These are phyloP conservation scores for Synergus japonicus DNA, from an alignment of 2,888 invertebrate species.

Conservation along the genomic window DNA sequence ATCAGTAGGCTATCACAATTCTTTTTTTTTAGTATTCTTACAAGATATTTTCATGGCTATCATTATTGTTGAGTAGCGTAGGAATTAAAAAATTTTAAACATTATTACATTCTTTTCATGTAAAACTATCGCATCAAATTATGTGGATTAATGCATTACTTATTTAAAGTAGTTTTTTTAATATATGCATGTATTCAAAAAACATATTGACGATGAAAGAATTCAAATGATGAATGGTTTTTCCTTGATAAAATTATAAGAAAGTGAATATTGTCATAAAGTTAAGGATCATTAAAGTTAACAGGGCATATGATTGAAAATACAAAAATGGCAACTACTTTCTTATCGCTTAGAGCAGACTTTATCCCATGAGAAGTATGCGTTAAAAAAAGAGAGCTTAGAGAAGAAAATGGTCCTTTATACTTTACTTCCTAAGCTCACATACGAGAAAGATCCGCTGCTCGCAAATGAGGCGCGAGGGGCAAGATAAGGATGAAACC, in stretches of 20 bases:
- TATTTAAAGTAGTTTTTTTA: no score
- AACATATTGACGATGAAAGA: no score
- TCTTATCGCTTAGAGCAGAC: slow-evolving; percentile 31
- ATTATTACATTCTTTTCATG: no score
- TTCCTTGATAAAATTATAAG: not conserved
- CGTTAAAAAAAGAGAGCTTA: slow-evolving; percentile 20
- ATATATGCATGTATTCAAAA: no score
- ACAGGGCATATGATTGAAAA: slow-evolving; percentile 39
- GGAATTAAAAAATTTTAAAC: no score
- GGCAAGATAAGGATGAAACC: slow-evolving; percentile 63
- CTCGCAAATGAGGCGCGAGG: slow-evolving; percentile 65
- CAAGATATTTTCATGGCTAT: not conserved
- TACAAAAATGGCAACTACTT: slow-evolving; percentile 17
- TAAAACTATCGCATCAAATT: no score
- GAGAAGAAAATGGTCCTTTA: slow-evolving; percentile 23
- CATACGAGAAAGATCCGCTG: slow-evolving; percentile 43
- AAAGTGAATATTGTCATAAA: slow-evolving; percentile 3
- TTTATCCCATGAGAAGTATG: slow-evolving; percentile 13
- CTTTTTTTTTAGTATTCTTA: not conserved
- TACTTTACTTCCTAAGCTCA: slow-evolving; percentile 31
- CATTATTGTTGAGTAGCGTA: not conserved
- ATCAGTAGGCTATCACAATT: not conserved
- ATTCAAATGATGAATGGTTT: no score
- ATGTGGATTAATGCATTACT: no score
- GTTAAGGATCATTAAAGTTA: slow-evolving; percentile 4